Evolutionary conservation across 1,140 invertebrate genomes (phyloP), one percentile per base, ranked within the genome.

Genomic region (Drosophila truncata): DNA sequence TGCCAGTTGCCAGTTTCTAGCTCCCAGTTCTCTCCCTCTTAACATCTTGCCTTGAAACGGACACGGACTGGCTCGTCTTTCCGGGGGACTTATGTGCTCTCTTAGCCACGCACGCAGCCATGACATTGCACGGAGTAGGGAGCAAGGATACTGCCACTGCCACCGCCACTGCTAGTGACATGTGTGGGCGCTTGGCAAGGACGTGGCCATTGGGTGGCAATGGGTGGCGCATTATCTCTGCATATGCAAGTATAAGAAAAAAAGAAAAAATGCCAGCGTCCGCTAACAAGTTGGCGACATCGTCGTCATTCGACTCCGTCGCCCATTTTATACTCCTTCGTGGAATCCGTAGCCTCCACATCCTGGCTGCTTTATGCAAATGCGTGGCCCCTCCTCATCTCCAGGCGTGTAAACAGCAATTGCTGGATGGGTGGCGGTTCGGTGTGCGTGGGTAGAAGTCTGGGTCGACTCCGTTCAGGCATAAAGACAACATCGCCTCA

Each of bases 401-500:
- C 57, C 46, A 42, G 58, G 57, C 61, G 54, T 37, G 60, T 69
- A 72, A 72, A 71, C 69, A 65, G 49, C 52, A 49, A 74, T 69
- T 41, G 55, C 20, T 35, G n/a, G 55, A 25, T 39, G 37, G 41
- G 4, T 18, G 33, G 35, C 16, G 2, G 52, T 5, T 9, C n/a
- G n/a, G 31, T 0, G 11, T 13, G 33, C 18, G 41, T 10, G 4
- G 27, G 11, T 29, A 10, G 18, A 25, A 29, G 67, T 64, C 62
- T 63, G 61, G 20, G 25, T 16, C 33, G 52, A 10, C 37, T 77
- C 50, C 79, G 78, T 61, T 88, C 65, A 90, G 73, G 78, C 85
- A 78, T 90, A 90, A 88, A 79, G 73, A 88, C 63, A 85, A 88
- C 85, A 90, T 81, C 63, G 78, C 46, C 69, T 85, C 74, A 76